Evolutionary conservation across 2,797 vertebrate species (phyloP).

Genomic region (Strix occidentalis): DNA sequence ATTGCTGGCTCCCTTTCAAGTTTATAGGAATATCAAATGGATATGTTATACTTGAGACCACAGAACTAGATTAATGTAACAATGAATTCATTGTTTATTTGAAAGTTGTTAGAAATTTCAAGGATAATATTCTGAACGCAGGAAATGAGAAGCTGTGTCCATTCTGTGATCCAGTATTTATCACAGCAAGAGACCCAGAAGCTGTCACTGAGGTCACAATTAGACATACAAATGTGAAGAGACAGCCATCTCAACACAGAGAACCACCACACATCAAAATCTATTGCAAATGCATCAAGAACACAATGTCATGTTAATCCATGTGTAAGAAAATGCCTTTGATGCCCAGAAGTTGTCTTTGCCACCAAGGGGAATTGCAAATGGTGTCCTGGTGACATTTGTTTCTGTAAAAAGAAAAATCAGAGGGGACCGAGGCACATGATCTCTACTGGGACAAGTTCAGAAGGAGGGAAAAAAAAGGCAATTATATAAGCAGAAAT

Average conservation of each 20-base stretch:
- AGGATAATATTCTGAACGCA: neutral
- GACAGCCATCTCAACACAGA: neutral
- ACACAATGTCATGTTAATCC: constrained; percentile 30
- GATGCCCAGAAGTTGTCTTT: constrained; percentile 27
- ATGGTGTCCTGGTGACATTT: constrained; percentile 1
- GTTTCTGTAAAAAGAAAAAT: constrained; percentile 21
- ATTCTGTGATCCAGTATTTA: constrained; percentile 12
- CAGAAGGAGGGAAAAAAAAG: neutral
- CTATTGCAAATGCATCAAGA: constrained; percentile 7
- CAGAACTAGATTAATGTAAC: neutral
- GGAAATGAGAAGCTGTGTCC: constrained; percentile 16
- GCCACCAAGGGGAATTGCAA: constrained; percentile 7
- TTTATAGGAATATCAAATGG: neutral
- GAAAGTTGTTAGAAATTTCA: constrained; percentile 15
- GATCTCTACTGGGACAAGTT: neutral
- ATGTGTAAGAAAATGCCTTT: constrained; percentile 12
- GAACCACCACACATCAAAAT: neutral
- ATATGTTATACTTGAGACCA: neutral
- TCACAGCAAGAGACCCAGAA: constrained; percentile 7
- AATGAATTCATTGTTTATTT: constrained; percentile 17
- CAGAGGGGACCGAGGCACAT: neutral
- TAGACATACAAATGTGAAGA: constrained; percentile 1
- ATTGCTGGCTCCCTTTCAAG: constrained; percentile 17
- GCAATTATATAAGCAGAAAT: neutral
- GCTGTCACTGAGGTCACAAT: constrained; percentile 11